Conservation (phyloP, 2,888 invertebrate genomes). For the Agrotis segetum region DNA sequence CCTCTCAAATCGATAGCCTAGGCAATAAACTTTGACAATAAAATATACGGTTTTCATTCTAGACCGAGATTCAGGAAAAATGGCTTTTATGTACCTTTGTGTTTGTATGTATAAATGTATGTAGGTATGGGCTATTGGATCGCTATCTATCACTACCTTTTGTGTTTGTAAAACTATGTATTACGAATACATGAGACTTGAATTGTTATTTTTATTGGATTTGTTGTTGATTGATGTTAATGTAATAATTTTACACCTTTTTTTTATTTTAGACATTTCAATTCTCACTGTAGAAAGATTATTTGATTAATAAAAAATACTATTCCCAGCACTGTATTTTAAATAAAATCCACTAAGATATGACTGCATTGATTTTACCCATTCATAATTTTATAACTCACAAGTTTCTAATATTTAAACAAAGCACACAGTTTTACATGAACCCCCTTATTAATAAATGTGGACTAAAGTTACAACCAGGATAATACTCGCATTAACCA, state of each 20-base stretch:
- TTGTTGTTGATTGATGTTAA: neutral
- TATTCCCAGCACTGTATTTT: too few relatives aligned
- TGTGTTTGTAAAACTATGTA: conserved; percentile 8
- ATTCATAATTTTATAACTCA: too few relatives aligned
- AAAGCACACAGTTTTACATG: too few relatives aligned
- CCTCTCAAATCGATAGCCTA: conserved; percentile 36
- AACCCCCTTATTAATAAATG: too few relatives aligned
- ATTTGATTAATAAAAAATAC: too few relatives aligned
- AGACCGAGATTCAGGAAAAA: conserved; percentile 42
- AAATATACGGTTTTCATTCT: conserved; percentile 46
- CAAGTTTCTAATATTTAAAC: too few relatives aligned
- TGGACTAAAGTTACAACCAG: too few relatives aligned
- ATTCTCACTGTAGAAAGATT: too few relatives aligned
- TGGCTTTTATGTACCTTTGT: conserved; percentile 34
- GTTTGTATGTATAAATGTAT: neutral
- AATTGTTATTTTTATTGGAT: neutral
- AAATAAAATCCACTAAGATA: too few relatives aligned
- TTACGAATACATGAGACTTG: neutral
- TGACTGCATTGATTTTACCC: too few relatives aligned
- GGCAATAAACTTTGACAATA: conserved; percentile 56
- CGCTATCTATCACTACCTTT: conserved; percentile 14
- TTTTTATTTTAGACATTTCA: too few relatives aligned
- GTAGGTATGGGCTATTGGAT: conserved; percentile 14
- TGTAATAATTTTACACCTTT: neutral
- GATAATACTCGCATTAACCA: too few relatives aligned